Base-by-base conservation (phyloP, 2,797 vertebrate species). In the Molossus molossus region DNA sequence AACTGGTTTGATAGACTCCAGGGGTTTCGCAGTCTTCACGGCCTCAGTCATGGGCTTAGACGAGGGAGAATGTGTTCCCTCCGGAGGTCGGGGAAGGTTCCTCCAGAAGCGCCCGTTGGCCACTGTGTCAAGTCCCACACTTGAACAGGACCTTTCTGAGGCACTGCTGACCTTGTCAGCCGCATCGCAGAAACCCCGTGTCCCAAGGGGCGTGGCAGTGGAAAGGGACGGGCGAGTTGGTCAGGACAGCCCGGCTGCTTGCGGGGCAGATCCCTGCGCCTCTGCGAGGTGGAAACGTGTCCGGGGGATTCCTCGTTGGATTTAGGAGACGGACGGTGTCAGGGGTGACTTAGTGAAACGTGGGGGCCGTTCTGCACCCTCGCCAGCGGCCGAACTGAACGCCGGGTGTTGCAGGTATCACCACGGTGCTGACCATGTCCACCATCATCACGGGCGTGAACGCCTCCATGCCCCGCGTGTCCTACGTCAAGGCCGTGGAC, bases 371-470 rank as follows among this genome's bases (percentile, higher is more conserved):
- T 55, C n/a, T 65, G 79, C 12, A 25, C 13, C 11, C 15, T 1
- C 3, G 12, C 3, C 21, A 5, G 83, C 4, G 2, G 37, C 90
- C 87, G 76, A 96, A 65, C 81, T 21, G 12, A 60, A 57, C 23
- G 70, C 60, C 53, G 67, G 57, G 4, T 62, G 5, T 82, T 93
- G 64, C 95, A 99, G 98, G 98, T 17, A 99, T 99, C 97, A 99
- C 99, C 20, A 99, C 99, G 0, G 99, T 99, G 97, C 98, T 99
- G 97, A 99, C 99, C 96, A 99, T 99, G 99, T 99, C 99, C 67
- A 99, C 99, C 0, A 99, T 99, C 98, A 99, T 99, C 98, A 99
- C 99, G 0, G 99, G 99, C 3, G 99, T 99, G 70, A 99, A 99
- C 0, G 99, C 99, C 90, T 99, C 99, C 97, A 99, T 99, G 99